phyloP scores from a whole-genome alignment of 2,113 vertebrate genomes.

The Bufo bufo region DNA sequence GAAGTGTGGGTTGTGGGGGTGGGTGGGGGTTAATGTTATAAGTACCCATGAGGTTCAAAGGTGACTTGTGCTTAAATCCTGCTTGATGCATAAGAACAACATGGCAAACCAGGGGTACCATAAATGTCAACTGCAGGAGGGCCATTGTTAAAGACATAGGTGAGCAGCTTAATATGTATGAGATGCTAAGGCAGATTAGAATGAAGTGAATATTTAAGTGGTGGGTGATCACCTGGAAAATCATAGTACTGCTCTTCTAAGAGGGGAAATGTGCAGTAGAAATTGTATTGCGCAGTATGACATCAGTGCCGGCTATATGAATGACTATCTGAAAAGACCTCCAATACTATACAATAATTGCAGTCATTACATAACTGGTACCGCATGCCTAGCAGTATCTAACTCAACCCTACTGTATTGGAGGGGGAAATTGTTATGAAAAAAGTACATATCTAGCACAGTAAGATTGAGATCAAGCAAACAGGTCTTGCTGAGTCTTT shows the following conservation, averaged over 20 bases:
- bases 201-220: slow-evolving; percentile 17
- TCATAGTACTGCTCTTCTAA: background rate
- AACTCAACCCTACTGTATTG: too few species aligned
- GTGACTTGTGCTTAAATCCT: background rate
- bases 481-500: background rate
- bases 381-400: background rate
- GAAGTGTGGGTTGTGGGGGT: background rate
- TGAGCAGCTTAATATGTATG: slow-evolving; percentile 2
- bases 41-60: slow-evolving; percentile 17
- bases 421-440: background rate
- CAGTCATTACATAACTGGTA: background rate
- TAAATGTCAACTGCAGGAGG: background rate
- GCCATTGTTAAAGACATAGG: slow-evolving; percentile 4
- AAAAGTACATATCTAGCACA: background rate
- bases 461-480: background rate
- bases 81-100: background rate
- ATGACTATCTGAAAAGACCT: background rate
- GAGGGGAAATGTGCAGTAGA: background rate
- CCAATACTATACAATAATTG: background rate
- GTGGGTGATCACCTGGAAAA: slow-evolving; percentile 6
- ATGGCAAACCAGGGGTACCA: background rate
- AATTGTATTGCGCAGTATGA: slow-evolving; percentile 4
- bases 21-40: slow-evolving; percentile 31
- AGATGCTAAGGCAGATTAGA: slow-evolving; percentile 23
- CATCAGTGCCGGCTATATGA: background rate